Evolutionary conservation across 1,140 invertebrate species (phyloP), one percentile per base, ranked within the genome.

Genomic region (Diuraphis noxia): DNA sequence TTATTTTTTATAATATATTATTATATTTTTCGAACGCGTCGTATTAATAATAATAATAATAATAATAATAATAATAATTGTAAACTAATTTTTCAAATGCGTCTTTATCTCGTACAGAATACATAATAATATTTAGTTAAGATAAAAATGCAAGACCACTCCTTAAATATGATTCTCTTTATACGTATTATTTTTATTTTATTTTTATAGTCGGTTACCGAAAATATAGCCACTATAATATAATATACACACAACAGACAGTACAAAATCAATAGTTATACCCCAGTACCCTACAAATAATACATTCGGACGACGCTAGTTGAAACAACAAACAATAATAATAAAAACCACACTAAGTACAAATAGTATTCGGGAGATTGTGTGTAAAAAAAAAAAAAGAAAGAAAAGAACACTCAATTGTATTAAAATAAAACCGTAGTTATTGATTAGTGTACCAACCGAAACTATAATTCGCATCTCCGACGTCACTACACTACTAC

Each of bases 231-330:
- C 30, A 88, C 36, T n/a, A n/a, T n/a, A 41, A 89, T 77, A 46
- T 46, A 46, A 46, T 49, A 49, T 49, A 49, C 19, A 56, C n/a
- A 77, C 36, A 43, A 77, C 40, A 77, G 56, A 89, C 30, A 43
- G 25, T 77, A 38, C 19, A 77, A 89, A 89, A 89, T 89, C 88
- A 89, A 89, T 89, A 89, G 56, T 89, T 56, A 85, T 85, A 41
- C 56, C 56, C 88, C 25, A 63, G 23, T 63, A 63, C 30, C 36
- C 77, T 21, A 41, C 81, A 36, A 30, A 46, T 46, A 30, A 46
- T 46, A 21, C 56, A 43, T 41, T 88, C 6, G 34, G 56, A 41
- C 36, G 13, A 72, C 25, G 87, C 36, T 63, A 40, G 49, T 88
- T 88, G 52, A 89, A 89, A 77, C 56, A 88, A 88, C 56, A n/a